Evolutionary conservation across 1,140 invertebrate species (phyloP).

Genomic region (Agrypnia vestita): DNA sequence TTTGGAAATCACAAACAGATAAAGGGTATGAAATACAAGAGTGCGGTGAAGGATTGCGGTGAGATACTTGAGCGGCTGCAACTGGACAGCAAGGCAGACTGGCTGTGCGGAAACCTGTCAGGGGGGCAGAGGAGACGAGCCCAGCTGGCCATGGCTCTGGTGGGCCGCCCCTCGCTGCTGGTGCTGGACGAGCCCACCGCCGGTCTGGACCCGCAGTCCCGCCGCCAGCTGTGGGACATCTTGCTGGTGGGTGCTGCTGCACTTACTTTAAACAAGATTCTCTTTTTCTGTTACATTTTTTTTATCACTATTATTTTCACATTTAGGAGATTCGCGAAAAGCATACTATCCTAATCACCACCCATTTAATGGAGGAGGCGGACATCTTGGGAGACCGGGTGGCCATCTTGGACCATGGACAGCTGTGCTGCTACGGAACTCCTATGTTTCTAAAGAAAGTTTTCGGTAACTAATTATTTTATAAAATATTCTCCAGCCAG

Average conservation of each 20-base stretch:
- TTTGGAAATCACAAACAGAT: conserved; percentile 23
- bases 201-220: conserved; percentile 94
- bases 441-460: conserved; percentile 68
- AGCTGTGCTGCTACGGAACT: conserved; percentile 79
- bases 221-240: conserved; percentile 93
- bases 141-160: conserved; percentile 73
- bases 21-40: conserved; percentile 54
- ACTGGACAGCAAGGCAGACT: conserved; percentile 50
- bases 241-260: conserved; percentile 67
- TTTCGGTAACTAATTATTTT: conserved; percentile 27
- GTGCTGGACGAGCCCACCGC: conserved; percentile 96
- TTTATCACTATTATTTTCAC: not conserved
- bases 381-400: conserved; percentile 94
- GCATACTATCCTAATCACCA: conserved; percentile 92
- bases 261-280: too few relatives aligned
- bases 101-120: conserved; percentile 67
- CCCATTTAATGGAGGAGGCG: conserved; percentile 99
- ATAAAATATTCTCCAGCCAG: too few relatives aligned
- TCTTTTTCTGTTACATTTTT: not conserved
- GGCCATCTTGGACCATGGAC: conserved; percentile 90
- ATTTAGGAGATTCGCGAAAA: conserved; percentile 69
- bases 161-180: conserved; percentile 74
- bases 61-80: conserved; percentile 62
- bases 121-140: conserved; percentile 74
- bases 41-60: conserved; percentile 60